Base-by-base conservation (phyloP, 2,113 vertebrate species). In the Girardinichthys multiradiatus region DNA sequence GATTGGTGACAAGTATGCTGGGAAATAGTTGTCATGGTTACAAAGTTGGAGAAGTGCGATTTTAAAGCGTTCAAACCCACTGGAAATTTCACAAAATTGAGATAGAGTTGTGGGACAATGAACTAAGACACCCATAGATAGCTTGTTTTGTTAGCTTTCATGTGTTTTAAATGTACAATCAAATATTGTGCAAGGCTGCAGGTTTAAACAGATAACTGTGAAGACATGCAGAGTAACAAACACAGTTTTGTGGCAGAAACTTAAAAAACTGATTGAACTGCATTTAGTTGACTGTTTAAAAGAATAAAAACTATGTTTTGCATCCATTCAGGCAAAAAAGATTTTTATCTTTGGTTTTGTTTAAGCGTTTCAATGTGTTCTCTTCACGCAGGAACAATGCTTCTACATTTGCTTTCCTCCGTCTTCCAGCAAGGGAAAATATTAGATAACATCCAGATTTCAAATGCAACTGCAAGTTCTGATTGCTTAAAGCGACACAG, bases 291-390 rank as follows among this genome's bases (percentile, higher is more conserved):
- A 28, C 37, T 8, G 8, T 7, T 2, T 29, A 24, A 30, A 31
- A 30, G 14, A 60, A 30, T 13, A 21, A 60, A 30, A 60, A 30
- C 10, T 0, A 1, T 13, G 10, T 13, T 51, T 66, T 64, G 31
- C 59, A 64, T 69, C 45, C 72, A 73, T 75, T 77, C 73, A 57
- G 68, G 29, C 60, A 27, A 11, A 28, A 65, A 68, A 79, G 67
- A 77, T 82, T 83, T 58, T 82, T 63, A 58, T 74, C 63, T 77
- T 48, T 51, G 64, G 9, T 80, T 81, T 77, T 89, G 70, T 85
- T 83, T 89, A 37, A 77, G 60, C 31, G 71, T 60, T 75, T 72
- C 70, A 70, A 72, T 66, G 78, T 80, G 35, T 80, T 82, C 59
- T 71, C 51, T 70, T 82, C 45, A 57, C 64, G 66, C 74, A 70